A percentile compares a stretch with the other conserved stretches of the same genome.
These are phyloP conservation scores for Alligator mississippiensis DNA, from an alignment of 2,113 vertebrate species.

Conservation along the genomic window DNA sequence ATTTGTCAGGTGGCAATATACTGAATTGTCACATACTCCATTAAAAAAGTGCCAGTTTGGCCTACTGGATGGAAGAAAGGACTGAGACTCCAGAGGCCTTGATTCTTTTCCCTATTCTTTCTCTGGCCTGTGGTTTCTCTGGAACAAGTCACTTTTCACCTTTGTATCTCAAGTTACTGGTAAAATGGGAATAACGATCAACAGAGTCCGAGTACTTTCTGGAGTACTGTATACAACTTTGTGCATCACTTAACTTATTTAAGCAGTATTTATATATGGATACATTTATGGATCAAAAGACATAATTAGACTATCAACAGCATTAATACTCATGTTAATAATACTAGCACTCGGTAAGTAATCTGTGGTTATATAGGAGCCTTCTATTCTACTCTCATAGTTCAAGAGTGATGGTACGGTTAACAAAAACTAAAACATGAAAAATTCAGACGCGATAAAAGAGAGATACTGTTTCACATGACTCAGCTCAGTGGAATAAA, in stretches of 20 bases:
- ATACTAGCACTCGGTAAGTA: not conserved
- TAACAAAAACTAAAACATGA: not conserved
- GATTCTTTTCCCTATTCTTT: too few species aligned
- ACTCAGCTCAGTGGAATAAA: not conserved
- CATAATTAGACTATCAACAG: not conserved
- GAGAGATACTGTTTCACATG: not conserved
- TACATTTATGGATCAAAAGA: not conserved
- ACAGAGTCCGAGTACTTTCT: not conserved
- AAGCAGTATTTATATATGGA: not conserved
- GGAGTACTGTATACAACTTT: not conserved
- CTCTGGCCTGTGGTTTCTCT: too few species aligned
- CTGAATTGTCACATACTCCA: too few species aligned
- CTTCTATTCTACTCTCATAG: not conserved
- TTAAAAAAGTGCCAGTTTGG: too few species aligned
- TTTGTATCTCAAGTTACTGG: too few species aligned
- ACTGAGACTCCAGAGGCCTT: too few species aligned
- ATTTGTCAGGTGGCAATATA: too few species aligned
- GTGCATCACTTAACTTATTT: not conserved
- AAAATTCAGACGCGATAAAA: not conserved
- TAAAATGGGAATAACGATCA: not conserved
- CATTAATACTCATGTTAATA: too few species aligned
- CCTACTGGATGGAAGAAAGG: too few species aligned
- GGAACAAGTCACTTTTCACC: too few species aligned
- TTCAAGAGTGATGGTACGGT: not conserved
- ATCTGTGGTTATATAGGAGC: not conserved